Conservation (phyloP, 2,797 vertebrate species). For the Petrocephalus schoutedeni region DNA sequence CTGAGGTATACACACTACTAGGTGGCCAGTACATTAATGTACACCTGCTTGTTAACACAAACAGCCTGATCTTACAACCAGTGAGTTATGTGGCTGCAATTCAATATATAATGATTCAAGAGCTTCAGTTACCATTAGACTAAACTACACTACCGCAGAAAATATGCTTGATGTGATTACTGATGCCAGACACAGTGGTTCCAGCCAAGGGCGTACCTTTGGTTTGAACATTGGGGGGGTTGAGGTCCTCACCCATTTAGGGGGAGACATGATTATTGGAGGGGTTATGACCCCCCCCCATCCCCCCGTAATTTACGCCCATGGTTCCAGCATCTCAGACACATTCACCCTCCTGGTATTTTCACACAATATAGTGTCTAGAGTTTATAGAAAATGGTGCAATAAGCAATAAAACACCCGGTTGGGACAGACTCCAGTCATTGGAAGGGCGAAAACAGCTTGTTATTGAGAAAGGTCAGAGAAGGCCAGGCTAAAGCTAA, state of each 20-base stretch:
- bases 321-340: neutral
- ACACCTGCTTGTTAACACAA: neutral
- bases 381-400: neutral
- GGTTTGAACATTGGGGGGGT: too few species aligned
- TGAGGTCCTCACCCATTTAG: too few species aligned
- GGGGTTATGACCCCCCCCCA: too few species aligned
- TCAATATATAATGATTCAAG: neutral
- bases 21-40: neutral
- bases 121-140: neutral
- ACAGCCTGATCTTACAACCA: neutral
- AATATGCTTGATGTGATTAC: neutral
- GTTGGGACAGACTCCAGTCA: neutral
- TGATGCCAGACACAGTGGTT: neutral
- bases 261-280: too few species aligned
- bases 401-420: neutral
- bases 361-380: neutral
- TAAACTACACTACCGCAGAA: neutral
- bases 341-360: neutral
- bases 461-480: neutral
- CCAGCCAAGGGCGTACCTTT: neutral
- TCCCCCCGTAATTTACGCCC: too few species aligned
- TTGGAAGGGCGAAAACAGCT: neutral
- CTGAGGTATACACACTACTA: neutral
- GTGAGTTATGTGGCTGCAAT: neutral
- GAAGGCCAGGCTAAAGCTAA: neutral